Conservation (phyloP, 2,888 invertebrate genomes). For the Noctua janthina region DNA sequence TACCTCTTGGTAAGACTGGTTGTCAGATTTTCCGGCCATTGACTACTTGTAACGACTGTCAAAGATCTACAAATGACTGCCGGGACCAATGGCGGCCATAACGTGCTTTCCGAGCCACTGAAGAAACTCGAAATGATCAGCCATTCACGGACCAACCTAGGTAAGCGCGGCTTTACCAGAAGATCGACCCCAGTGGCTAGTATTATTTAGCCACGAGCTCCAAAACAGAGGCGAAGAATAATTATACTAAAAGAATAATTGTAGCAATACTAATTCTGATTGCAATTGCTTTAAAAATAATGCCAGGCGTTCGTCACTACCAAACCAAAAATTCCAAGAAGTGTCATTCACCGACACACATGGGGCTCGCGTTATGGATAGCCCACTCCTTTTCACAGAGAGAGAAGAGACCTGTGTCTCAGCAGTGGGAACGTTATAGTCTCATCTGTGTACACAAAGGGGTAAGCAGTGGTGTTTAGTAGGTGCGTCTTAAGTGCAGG, state of each 20-base stretch:
- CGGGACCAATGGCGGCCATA: background rate
- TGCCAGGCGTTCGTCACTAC: background rate
- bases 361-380: background rate
- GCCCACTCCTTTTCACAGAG: too few relatives aligned
- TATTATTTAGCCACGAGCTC: background rate
- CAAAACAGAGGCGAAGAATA: background rate
- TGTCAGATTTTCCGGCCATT: too few relatives aligned
- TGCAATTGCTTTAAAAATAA: background rate
- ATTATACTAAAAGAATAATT: background rate
- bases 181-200: too few relatives aligned
- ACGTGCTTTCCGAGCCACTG: background rate
- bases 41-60: background rate
- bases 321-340: background rate
- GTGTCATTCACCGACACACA: background rate
- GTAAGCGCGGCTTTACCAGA: too few relatives aligned
- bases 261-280: background rate
- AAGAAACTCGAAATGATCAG: too few relatives aligned
- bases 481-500: background rate
- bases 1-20: too few relatives aligned
- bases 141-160: too few relatives aligned
- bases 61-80: background rate
- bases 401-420: background rate
- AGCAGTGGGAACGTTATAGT: background rate
- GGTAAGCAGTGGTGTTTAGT: background rate
- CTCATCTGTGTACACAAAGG: background rate